phyloP scores from a whole-genome alignment of 2,888 invertebrate genomes.

The Deroplatys truncata region DNA sequence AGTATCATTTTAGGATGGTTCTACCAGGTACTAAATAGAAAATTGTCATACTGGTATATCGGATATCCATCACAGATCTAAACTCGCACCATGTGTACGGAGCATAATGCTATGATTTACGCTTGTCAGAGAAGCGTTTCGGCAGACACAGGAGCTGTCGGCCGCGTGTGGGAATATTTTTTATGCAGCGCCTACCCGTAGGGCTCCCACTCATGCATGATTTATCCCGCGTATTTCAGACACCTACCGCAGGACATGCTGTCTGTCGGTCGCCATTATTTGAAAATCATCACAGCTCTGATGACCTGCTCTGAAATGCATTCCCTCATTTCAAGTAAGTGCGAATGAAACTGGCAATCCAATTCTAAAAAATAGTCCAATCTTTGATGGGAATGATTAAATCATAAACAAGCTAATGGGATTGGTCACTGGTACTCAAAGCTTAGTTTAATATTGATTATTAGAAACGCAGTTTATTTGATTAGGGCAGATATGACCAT shows the following conservation, averaged over 20 bases:
- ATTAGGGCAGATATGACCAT: too few relatives aligned
- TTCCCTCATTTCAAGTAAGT: neutral
- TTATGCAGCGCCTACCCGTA: neutral
- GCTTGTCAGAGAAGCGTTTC: neutral
- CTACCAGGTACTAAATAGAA: too few relatives aligned
- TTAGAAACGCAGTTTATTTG: too few relatives aligned
- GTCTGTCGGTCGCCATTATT: neutral
- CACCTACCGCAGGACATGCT: neutral
- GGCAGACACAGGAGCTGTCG: neutral
- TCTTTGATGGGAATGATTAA: too few relatives aligned
- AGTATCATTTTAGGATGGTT: too few relatives aligned
- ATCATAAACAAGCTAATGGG: too few relatives aligned
- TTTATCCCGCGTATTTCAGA: neutral
- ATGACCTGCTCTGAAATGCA: neutral
- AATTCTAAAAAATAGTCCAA: neutral
- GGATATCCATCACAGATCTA: too few relatives aligned
- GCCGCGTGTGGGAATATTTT: neutral
- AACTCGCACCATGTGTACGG: neutral
- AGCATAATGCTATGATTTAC: neutral
- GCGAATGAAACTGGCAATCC: neutral
- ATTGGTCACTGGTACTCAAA: too few relatives aligned
- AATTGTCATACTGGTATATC: too few relatives aligned
- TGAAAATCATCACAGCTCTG: neutral
- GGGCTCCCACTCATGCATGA: neutral
- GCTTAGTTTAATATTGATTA: too few relatives aligned